Base-by-base conservation (phyloP, 2,797 vertebrate genomes). In the Menidia menidia region DNA sequence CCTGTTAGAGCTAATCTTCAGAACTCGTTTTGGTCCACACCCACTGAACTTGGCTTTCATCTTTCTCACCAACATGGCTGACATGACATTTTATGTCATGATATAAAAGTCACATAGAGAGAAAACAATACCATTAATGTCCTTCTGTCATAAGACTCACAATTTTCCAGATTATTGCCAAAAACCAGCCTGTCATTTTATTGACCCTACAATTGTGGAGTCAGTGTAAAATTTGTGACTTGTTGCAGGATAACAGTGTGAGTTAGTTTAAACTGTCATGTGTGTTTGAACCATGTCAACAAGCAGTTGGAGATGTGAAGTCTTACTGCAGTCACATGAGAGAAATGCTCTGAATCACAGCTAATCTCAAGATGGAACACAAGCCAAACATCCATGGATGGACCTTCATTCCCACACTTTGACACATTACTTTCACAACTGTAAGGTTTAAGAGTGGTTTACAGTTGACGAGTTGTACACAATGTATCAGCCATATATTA, bases 281-380 rank as follows among this genome's bases (percentile, higher is more conserved):
- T 18, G 13, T 54, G 4, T 45, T 43, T 73, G 63, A 43, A 44
- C 64, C 45, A 18, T 71, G 68, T 62, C 87, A 55, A 78, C 41
- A 76, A 85, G 73, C 65, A 77, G 73, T 55, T 53, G 25, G 25
- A 25, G 25, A 41, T 1, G 5, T 39, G 35, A 5, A 6, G 35
- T 39, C 5, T 39, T 39, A 64, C 62, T 60, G 45, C 64, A 71
- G 66, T 73, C 57, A 73, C 70, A 66, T 48, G 68, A 59, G 50
- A 54, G 35, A 56, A 51, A 51, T 60, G 50, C 44, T 60, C 43
- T 73, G 62, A 74, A 66, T 64, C 33, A 33, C 4, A 35, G 16
- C 43, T 73, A 60, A 54, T 75, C 64, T 75, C 35, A 48, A 59
- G 44, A 15, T 19, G 32, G 50, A 57, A 66, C 74, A 60, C 68